Evolutionary conservation across 2,113 vertebrate genomes (phyloP), one percentile per base, ranked within the genome.

Genomic region (Triplophysa tibetana): DNA sequence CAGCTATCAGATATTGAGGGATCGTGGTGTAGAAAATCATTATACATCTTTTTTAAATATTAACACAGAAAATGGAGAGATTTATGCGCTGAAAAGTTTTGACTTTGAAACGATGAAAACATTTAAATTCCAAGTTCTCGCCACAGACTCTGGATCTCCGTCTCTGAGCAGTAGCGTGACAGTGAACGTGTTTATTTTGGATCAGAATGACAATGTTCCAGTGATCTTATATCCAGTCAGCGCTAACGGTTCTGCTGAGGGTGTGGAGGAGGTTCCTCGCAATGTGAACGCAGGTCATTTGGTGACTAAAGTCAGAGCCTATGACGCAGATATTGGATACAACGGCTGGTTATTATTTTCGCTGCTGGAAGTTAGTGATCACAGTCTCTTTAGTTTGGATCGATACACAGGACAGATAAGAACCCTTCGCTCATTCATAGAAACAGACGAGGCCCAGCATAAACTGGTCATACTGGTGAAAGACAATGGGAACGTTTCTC

Each of bases 401-500:
- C 82, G 84, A 0, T 81, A 89, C 19, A 90, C 87, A 11, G 90
- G 90, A 70, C 89, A 90, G 69, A 88, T 91, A 26, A 83, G 81
- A 54, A 85, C 79, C 1, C 86, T 86, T 4, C 89, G 86, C 4
- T 19, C 69, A 23, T 62, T 93, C 69, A 87, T 85, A 12, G 90
- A 91, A n/a, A 52, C 79, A 26, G 92, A 92, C 29, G 68, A 80
- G 4, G 64, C 79, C 8, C 79, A 79, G 33, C 87, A 91, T 33
- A 85, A 75, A 38, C 77, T 92, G 24, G 23, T 89, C n/a, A 85
- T 93, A 63, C 56, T 91, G 63, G 88, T 92, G 43, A 90, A 88
- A 82, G 90, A 92, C 64, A 90, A 85, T 83, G 84, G 85, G 1
- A 85, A 86, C 19, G 14, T 83, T 62, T 86, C 83, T 5, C 75